Evolutionary conservation across 2,797 vertebrate species (phyloP), one percentile per base, ranked within the genome.

Genomic region (Notolabrus celidotus): DNA sequence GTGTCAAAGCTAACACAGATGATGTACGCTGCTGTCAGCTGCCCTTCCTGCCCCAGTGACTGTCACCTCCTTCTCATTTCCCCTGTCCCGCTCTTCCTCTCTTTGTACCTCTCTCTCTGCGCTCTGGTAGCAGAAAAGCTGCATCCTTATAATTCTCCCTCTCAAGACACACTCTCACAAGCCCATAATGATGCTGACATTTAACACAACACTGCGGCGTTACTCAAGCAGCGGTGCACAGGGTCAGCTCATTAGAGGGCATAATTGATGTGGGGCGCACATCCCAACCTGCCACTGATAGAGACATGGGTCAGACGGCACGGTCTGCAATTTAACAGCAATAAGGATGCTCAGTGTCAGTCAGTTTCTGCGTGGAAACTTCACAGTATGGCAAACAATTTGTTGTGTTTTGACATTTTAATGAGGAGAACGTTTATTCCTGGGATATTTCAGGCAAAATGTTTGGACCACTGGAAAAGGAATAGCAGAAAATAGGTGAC

Each of bases 201-300:
- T 90, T 83, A 78, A 76, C 74, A 88, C 76, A 80, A 80, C 80
- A 62, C 56, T 67, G 61, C 51, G 25, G 57, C 14, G 29, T 76
- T 78, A 83, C 73, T 90, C 62, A 67, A 81, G 67, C 81, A 71
- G 59, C 53, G 54, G 67, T 64, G 73, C 74, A 84, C 85, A 86
- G 79, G 86, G 87, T 89, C 86, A 85, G 55, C 82, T 91, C 85
- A 90, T 91, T 89, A 90, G 63, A 83, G 71, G 69, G 62, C 69
- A 82, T 87, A 86, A 86, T 79, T 88, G 74, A 87, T 88, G 79
- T 68, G 53, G 74, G 75, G 72, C 54, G 51, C 71, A 54, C 60
- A 80, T 74, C 56, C 49, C 42, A 69, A 77, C 70, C 78, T 84
- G 61, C 61, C 33, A 23, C 67, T 73, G 68, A 80, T 63, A 75